Evolutionary conservation across 2,113 vertebrate genomes (phyloP), one percentile per base, ranked within the genome.

Genomic region (Pachycephala philippinensis): DNA sequence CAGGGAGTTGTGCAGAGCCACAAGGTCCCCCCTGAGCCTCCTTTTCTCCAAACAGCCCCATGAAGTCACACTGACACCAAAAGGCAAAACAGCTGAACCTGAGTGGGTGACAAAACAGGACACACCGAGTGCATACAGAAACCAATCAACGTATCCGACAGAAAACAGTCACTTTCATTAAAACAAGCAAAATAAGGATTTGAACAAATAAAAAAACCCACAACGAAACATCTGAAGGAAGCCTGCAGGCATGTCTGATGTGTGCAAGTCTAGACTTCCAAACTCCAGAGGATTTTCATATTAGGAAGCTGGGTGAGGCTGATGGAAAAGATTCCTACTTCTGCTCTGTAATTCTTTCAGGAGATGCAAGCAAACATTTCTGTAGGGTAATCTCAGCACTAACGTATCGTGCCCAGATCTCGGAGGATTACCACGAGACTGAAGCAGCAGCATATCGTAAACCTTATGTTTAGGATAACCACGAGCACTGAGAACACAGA

Each of bases 61-160:
- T 19, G 28, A 87, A 66, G 47, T 64, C 49, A 21, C 37, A 52
- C 33, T 47, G 44, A 37, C n/a, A 40, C 7, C 39, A 59, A 66
- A 61, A 66, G 27, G 37, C 12, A 84, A 49, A 76, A 56, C 27
- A 75, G 39, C 26, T 39, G 26, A 61, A 81, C 21, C 14, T 54
- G 30, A 56, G 49, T 3, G 6, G 49, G n/a, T 49, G 57, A 52
- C 49, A 78, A 65, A 79, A 52, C 3, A 16, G 63, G 21, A 40
- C 60, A 9, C 9, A 9, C 1, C 0, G 0, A 59, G 24, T 5
- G 1, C 35, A 4, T 2, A 8, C 4, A 39, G 65, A 76, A 87
- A 88, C 31, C 16, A 69, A 49, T 15, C n/a, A 45, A 8, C 1
- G 0, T 11, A 22, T 20, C 31, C 7, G 1, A 68, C 23, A 53